Evolutionary conservation across 2,113 vertebrate species (phyloP).

Genomic region (Emydocephalus ijimae): DNA sequence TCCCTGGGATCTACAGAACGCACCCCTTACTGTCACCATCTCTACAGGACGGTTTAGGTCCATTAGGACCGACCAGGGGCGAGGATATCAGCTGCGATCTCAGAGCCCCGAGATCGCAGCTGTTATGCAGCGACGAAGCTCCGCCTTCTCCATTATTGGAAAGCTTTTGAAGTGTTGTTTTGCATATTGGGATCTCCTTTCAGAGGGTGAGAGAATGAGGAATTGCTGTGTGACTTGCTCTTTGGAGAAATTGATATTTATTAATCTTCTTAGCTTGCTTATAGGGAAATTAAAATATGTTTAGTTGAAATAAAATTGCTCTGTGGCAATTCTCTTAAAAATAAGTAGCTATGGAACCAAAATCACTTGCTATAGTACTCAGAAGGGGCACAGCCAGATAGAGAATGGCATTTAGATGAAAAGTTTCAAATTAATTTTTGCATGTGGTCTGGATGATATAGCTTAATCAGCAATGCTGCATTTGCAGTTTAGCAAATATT

Average conservation of each 20-base stretch:
- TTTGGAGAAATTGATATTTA: constrained; percentile 24
- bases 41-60: too few relatives aligned
- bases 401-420: constrained; percentile 49
- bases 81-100: too few relatives aligned
- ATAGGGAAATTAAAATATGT: constrained; percentile 49
- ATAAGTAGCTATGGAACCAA: neutral
- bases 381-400: constrained; percentile 43
- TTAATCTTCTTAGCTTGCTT: constrained; percentile 17
- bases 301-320: constrained; percentile 17
- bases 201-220: fast-evolving
- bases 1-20: too few relatives aligned
- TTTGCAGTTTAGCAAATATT: constrained; percentile 64
- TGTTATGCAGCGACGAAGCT: too few relatives aligned
- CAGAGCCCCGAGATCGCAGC: too few relatives aligned
- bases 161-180: neutral
- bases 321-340: constrained; percentile 11
- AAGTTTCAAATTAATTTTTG: constrained; percentile 41
- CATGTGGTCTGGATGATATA: constrained; percentile 46
- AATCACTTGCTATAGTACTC: constrained; percentile 28
- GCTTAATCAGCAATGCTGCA: constrained; percentile 61
- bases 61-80: too few relatives aligned
- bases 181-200: neutral
- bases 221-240: neutral
- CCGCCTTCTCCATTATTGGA: too few relatives aligned
- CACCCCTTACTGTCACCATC: too few relatives aligned